Percentiles rank a stretch among this genome's conserved stretches.
These are phyloP conservation scores for Encarsia formosa DNA, from an alignment of 2,888 invertebrate species.

Conservation along the genomic window DNA sequence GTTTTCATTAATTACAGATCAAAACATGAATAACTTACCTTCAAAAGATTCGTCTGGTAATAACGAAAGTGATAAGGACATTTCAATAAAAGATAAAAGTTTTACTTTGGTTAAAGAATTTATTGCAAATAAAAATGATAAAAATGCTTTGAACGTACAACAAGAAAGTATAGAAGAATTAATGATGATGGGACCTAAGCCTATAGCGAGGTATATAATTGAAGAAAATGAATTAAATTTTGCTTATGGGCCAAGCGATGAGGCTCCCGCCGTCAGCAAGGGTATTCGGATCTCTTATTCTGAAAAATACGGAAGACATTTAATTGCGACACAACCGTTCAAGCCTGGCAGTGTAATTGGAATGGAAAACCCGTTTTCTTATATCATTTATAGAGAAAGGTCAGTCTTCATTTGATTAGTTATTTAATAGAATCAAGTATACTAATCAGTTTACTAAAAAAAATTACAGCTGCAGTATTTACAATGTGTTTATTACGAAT, in stretches of 20 bases:
- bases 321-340: slow-evolving; percentile 43
- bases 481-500: no score
- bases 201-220: slow-evolving; percentile 6
- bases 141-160: not conserved
- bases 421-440: no score
- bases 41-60: not conserved
- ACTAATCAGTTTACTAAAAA: no score
- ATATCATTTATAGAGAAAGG: slow-evolving; percentile 45
- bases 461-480: no score
- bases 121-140: not conserved
- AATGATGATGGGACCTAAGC: not conserved
- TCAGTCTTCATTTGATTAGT: no score
- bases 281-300: slow-evolving; percentile 41
- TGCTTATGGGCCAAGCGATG: slow-evolving; percentile 31
- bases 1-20: slow-evolving; percentile 10
- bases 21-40: slow-evolving; percentile 26
- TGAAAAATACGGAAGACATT: slow-evolving; percentile 44
- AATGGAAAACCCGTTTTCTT: slow-evolving; percentile 44
- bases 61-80: not conserved
- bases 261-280: slow-evolving; percentile 41
- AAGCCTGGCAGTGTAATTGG: slow-evolving; percentile 45
- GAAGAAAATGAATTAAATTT: slow-evolving; percentile 7
- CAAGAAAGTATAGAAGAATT: slow-evolving; percentile 2
- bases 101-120: slow-evolving; percentile 9
- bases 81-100: not conserved